Conservation (phyloP, 2,113 vertebrate genomes). For the Brevimyrus niger region DNA sequence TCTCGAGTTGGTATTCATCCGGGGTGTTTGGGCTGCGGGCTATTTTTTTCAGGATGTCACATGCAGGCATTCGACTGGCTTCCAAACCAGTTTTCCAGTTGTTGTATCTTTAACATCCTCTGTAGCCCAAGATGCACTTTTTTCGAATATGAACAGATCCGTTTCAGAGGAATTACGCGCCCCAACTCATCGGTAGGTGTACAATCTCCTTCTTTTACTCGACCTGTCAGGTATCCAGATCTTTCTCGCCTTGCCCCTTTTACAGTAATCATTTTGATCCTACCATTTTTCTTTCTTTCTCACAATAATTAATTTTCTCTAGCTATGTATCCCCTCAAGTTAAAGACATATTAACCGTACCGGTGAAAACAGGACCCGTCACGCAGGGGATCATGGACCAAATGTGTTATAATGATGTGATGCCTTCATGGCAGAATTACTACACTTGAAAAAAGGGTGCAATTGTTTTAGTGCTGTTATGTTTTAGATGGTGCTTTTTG, state of each 20-base stretch:
- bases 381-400: background rate
- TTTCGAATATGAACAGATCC: background rate
- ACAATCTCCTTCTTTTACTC: background rate
- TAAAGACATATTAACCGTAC: background rate
- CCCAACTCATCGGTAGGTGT: background rate
- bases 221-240: background rate
- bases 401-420: background rate
- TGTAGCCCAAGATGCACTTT: background rate
- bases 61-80: background rate
- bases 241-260: background rate
- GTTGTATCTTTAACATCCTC: background rate
- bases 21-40: background rate
- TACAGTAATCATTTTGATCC: background rate
- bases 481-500: background rate
- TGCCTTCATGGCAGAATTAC: background rate
- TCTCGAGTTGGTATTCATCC: background rate
- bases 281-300: background rate
- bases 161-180: background rate
- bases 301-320: background rate
- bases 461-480: background rate
- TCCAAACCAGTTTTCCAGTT: background rate
- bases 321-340: background rate
- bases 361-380: background rate
- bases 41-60: background rate
- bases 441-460: background rate